Percentiles rank a stretch among this genome's conserved stretches.
Conservation (phyloP, 2,113 vertebrate genomes). For the Lynx canadensis region DNA sequence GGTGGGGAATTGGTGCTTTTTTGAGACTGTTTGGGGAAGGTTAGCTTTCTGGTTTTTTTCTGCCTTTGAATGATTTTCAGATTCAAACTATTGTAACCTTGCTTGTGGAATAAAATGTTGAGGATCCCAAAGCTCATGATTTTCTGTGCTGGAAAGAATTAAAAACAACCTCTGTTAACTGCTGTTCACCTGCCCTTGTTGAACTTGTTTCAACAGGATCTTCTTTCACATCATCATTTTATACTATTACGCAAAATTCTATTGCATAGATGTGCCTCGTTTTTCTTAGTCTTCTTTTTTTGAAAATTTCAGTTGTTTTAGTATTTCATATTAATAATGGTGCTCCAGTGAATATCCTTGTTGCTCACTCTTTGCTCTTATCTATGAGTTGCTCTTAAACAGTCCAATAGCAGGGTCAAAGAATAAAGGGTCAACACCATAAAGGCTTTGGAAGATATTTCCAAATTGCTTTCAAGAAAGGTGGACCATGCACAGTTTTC, state of each 20-base stretch:
- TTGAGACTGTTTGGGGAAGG: background rate
- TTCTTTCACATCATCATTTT: background rate
- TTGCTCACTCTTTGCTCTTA: background rate
- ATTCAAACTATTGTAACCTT: background rate
- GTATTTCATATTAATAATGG: background rate
- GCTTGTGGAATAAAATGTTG: background rate
- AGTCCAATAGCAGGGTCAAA: background rate
- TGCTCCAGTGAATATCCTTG: background rate
- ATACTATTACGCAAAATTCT: background rate
- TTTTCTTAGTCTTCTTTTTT: background rate
- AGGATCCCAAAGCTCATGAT: background rate
- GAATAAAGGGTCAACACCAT: background rate
- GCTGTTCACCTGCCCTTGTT: background rate
- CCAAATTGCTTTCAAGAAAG: background rate
- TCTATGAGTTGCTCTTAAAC: background rate
- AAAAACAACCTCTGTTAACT: background rate
- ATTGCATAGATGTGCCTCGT: background rate
- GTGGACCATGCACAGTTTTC: background rate
- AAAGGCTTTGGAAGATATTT: background rate
- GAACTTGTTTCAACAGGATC: background rate
- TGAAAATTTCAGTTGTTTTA: background rate
- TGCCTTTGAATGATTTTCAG: background rate
- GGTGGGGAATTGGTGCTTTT: background rate
- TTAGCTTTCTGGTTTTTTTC: background rate
- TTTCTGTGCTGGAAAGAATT: background rate